Evolutionary conservation across 2,888 invertebrate species (phyloP), one percentile per base, ranked within the genome.

Genomic region (Campoletis raptor): DNA sequence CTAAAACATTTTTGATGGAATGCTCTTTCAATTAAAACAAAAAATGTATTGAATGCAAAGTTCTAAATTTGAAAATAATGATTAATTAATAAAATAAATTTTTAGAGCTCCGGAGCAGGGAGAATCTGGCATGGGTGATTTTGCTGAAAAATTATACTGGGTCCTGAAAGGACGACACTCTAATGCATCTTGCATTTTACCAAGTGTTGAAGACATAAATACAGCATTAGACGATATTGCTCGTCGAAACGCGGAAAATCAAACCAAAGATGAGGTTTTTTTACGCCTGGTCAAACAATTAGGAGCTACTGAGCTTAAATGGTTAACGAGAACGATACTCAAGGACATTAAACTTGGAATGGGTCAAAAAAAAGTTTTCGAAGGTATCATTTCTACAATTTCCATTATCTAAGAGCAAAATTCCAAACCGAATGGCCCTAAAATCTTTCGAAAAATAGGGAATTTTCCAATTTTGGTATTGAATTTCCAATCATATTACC

Each of bases 261-360:
- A 96, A 93, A 95, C 95, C 88, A 94, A 96, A 61, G 96, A 96
- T 91, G 95, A 96, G 42, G 95, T 96, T 83, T 95, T 99, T 83
- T 95, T 96, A 81, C 95, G 95, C 73, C 95, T 98, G 70, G 94
- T 98, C 45, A 96, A 96, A 87, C 96, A 96, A 88, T 95, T 97
- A 89, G 96, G 97, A 9, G 96, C 97, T 0, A 92, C 96, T 18
- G 98, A 99, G 93, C 96, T 98, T 88, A 98, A 98, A 95, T 99
- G 99, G 99, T 95, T 99, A 30, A 96, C 98, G 8, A 95, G 98
- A 79, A 97, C 99, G 78, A 96, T 99, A 72, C 94, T 99, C 18
- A 99, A 99, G 94, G 97, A 97, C 83, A 95, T 99, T 93, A 97
- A 96, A 92, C 94, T 99, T 4, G 97, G 97, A 0, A 94, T 99